Conservation (phyloP, 2,113 vertebrate genomes). For the Zapornia atra region DNA sequence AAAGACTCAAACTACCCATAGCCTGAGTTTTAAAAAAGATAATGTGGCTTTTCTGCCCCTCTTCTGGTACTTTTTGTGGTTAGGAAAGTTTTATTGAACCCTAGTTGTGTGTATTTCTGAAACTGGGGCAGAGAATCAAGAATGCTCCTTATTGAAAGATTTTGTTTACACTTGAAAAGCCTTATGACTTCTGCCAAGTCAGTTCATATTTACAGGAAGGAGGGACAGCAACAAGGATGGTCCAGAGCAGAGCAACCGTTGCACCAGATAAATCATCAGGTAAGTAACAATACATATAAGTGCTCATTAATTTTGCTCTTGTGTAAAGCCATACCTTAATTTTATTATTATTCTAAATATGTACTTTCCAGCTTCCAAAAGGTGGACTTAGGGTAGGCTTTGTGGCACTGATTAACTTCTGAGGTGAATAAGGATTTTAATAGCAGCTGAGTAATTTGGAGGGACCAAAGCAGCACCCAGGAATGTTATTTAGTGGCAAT, state of each 20-base stretch:
- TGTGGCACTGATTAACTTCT: not conserved
- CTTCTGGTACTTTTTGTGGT: not conserved
- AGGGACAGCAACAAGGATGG: not conserved
- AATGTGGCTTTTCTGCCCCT: constrained; percentile 26
- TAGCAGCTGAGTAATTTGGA: not conserved
- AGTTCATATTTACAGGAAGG: not conserved
- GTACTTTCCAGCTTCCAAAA: not conserved
- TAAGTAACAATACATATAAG: not conserved
- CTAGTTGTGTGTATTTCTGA: not conserved
- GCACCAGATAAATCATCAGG: not conserved
- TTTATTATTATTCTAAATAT: not conserved
- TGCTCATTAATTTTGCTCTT: not conserved
- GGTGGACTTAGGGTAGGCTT: not conserved
- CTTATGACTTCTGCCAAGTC: not conserved
- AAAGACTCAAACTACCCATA: constrained; percentile 45
- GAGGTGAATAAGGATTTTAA: not conserved
- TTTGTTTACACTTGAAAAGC: not conserved
- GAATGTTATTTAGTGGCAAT: not conserved
- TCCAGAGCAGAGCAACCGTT: not conserved
- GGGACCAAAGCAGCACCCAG: not conserved
- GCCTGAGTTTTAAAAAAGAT: constrained; percentile 12
- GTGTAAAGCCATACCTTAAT: not conserved
- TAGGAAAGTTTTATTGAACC: constrained; percentile 22
- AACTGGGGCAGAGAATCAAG: constrained; percentile 12
- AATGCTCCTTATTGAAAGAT: not conserved